Evolutionary conservation across 1,140 invertebrate species (phyloP).

Genomic region (Patella vulgata): DNA sequence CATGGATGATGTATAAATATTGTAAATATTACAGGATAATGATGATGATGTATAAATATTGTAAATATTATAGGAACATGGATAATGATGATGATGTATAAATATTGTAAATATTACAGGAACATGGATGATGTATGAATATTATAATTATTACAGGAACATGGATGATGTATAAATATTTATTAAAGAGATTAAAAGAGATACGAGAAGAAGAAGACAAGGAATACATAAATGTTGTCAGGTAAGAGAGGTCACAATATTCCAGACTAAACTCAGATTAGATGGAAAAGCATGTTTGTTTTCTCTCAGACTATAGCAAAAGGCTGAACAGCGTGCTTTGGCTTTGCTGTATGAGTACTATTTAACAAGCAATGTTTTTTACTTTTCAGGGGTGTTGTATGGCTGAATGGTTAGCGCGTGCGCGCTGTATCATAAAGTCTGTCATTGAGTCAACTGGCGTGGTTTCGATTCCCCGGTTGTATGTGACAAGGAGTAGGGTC

Average conservation of each 20-base stretch:
- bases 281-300: not conserved
- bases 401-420: no score
- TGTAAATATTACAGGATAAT: no score
- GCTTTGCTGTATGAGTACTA: not conserved
- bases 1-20: conserved; percentile 70
- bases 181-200: conserved; percentile 79
- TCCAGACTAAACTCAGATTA: not conserved
- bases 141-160: conserved; percentile 40
- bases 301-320: not conserved
- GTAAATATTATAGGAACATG: no score
- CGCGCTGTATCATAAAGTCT: no score
- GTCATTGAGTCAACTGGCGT: no score
- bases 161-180: conserved; percentile 70
- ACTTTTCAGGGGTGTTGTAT: not conserved
- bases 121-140: not conserved
- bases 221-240: conserved; percentile 74
- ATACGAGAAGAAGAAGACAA: conserved; percentile 84
- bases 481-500: no score
- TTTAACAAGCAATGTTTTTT: no score
- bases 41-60: no score
- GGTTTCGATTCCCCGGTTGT: no score
- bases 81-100: no score
- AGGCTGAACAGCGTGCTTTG: not conserved
- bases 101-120: no score
- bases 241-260: conserved; percentile 33